These are phyloP conservation scores for Xiphorhynchus erythropygius DNA, from an alignment of 2,797 vertebrate genomes.

Conservation along the genomic window DNA sequence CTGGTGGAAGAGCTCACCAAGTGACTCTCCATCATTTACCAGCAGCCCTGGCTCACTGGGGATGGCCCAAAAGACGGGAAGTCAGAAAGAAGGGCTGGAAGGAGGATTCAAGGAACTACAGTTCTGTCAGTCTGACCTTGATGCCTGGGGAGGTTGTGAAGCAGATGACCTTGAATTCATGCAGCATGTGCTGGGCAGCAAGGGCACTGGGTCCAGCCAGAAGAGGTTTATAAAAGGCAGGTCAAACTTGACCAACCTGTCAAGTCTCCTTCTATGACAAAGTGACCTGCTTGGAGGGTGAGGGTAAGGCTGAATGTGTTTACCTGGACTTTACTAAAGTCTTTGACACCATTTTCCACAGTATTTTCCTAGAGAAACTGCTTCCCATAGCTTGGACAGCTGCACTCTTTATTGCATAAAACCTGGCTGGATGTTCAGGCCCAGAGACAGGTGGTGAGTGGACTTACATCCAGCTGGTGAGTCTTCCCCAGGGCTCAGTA, in stretches of 20 bases:
- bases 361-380: background rate
- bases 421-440: background rate
- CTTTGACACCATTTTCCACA: background rate
- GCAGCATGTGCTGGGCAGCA: background rate
- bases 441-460: background rate
- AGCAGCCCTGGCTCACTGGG: background rate
- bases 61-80: background rate
- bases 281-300: background rate
- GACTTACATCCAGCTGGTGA: no score
- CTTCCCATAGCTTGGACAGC: background rate
- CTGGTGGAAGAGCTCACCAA: background rate
- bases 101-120: background rate
- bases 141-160: fast-evolving
- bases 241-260: background rate
- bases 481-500: background rate
- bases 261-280: background rate
- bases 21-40: background rate
- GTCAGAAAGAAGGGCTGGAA: background rate
- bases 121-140: background rate
- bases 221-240: background rate
- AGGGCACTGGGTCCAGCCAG: background rate
- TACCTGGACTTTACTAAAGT: background rate
- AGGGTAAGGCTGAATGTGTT: background rate
- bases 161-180: background rate
- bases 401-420: background rate